Evolutionary conservation across 2,888 invertebrate genomes (phyloP), one percentile per base, ranked within the genome.

Genomic region (Tanaodytes sp.): DNA sequence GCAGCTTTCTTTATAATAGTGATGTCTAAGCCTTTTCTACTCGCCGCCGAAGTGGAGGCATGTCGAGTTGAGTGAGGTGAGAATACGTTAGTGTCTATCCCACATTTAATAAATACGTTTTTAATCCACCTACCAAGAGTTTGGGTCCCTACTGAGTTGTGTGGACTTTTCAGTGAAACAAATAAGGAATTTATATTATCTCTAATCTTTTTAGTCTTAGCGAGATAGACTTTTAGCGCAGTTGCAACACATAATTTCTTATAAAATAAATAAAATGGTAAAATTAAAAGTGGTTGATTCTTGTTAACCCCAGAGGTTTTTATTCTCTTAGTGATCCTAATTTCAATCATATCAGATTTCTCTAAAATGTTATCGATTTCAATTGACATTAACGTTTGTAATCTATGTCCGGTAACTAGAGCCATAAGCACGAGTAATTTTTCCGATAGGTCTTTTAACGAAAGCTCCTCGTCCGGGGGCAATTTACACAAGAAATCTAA

Each of bases 401-500:
- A 27, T 16, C 55, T 43, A 31, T 67, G 55, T 1, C 37, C 61
- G 1, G 67, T 55, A 11, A 39, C 19, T 36, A 64, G 15, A 1
- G 67, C 66, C 36, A 73, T 27, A 9, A 64, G 19, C 1, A 61
- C 40, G 1, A 61, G 11, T 12, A 66, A 43, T 16, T 63, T 58
- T 8, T 46, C 48, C 0, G 58, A 58, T 20, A 71, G n/a, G 4
- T 43, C 33, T 16, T 43, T 61, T 6, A 73, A 18, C 8, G 48
- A 49, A 2, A 71, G 12, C 15, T 46, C 36, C 16, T 36, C 42
- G 14, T 58, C 18, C 1, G 67, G 55, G 2, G 52, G 23, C 8
- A 70, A 27, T n/a, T 49, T 18, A 20, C 31, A 12, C 8, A 62
- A 30, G 27, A 40, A 54, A 33, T 65, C 42, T 15, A 71, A 36